These are phyloP conservation scores for Rhabdornis inornatus DNA, from an alignment of 2,113 vertebrate species.

Conservation along the genomic window DNA sequence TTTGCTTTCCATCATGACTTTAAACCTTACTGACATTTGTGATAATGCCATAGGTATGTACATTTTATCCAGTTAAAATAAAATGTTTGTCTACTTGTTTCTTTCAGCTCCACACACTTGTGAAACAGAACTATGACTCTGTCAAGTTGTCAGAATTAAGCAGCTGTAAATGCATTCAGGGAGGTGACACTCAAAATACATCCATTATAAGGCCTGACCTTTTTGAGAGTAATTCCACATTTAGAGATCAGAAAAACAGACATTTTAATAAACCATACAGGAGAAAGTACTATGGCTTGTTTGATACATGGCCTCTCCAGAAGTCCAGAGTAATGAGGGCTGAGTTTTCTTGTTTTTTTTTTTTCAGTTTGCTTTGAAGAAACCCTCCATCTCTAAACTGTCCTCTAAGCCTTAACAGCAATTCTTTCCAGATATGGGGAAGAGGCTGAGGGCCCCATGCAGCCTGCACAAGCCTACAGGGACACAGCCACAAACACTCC, in stretches of 20 bases:
- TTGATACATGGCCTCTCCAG: neutral
- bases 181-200: neutral
- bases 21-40: neutral
- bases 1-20: neutral
- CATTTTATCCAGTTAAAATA: neutral
- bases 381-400: neutral
- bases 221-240: neutral
- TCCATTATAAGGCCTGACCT: neutral
- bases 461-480: neutral
- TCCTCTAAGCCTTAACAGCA: neutral
- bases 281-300: neutral
- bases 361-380: neutral
- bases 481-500: neutral
- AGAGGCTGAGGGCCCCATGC: neutral
- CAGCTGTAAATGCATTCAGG: neutral
- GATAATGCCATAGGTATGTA: neutral
- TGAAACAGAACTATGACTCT: neutral
- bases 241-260: neutral
- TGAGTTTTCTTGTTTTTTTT: neutral
- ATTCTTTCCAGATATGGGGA: neutral
- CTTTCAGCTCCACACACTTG: neutral
- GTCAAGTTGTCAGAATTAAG: neutral
- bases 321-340: neutral
- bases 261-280: neutral
- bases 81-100: neutral